These are phyloP conservation scores for Pipra filicauda DNA, from an alignment of 2,113 vertebrate species.

Conservation along the genomic window DNA sequence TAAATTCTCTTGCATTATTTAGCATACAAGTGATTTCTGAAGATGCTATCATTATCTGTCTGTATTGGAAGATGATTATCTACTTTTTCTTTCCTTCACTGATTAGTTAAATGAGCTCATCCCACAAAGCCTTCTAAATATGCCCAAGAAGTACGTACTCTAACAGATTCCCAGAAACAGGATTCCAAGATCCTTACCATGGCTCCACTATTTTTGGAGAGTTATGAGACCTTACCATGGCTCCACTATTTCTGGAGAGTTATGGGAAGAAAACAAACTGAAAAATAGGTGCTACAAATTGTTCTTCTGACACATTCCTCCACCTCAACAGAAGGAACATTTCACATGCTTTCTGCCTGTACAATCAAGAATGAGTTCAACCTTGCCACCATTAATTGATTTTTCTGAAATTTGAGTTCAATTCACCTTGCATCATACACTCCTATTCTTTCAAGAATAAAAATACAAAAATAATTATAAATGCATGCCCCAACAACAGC, in stretches of 20 bases:
- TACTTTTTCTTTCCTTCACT: background rate
- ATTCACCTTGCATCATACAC: slow-evolving; percentile 33
- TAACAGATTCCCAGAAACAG: background rate
- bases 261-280: background rate
- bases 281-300: background rate
- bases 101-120: background rate
- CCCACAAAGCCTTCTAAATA: background rate
- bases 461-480: background rate
- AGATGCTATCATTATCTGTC: background rate
- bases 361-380: slow-evolving; percentile 35
- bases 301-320: background rate
- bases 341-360: background rate
- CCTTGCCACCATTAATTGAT: slow-evolving; percentile 8
- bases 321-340: background rate
- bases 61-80: background rate
- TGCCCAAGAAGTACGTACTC: background rate
- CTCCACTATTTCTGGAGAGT: background rate
- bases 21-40: background rate
- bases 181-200: background rate
- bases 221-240: no score
- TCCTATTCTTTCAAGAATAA: slow-evolving; percentile 25
- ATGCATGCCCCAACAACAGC: background rate
- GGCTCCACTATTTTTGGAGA: background rate
- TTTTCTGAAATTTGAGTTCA: slow-evolving; percentile 39
- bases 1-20: background rate